Evolutionary conservation across 2,113 vertebrate genomes (phyloP).

Genomic region (Sula dactylatra): DNA sequence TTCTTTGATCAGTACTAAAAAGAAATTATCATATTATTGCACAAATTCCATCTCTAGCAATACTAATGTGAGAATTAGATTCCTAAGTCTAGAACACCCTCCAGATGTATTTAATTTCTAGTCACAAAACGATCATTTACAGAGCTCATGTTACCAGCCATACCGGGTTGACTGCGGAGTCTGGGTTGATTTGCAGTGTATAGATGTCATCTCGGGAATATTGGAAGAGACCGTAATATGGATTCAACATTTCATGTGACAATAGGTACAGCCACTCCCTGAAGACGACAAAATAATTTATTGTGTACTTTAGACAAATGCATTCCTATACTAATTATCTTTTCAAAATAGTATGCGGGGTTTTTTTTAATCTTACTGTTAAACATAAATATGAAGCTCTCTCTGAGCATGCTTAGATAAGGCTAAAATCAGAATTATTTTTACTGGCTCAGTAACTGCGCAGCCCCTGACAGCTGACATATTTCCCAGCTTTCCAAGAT

Average conservation of each 20-base stretch:
- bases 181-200: constrained; percentile 96
- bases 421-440: not conserved
- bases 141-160: not conserved
- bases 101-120: not conserved
- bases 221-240: constrained; percentile 98
- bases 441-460: not conserved
- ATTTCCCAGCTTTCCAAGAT: not conserved
- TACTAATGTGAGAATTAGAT: not conserved
- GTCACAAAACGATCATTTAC: not conserved
- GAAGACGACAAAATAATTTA: not conserved
- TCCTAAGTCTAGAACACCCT: not conserved
- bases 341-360: not conserved
- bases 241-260: constrained; percentile 99
- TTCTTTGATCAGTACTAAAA: not conserved
- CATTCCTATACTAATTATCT: not conserved
- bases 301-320: not conserved
- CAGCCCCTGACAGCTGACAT: not conserved
- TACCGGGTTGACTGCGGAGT: constrained; percentile 98
- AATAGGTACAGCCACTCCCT: constrained; percentile 98
- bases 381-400: not conserved
- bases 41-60: not conserved
- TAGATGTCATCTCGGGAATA: constrained; percentile 99
- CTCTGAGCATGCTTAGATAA: not conserved
- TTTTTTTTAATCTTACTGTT: not conserved
- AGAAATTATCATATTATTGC: not conserved